phyloP scores from a whole-genome alignment of 2,888 invertebrate genomes.

The Heterodera filipjevi region DNA sequence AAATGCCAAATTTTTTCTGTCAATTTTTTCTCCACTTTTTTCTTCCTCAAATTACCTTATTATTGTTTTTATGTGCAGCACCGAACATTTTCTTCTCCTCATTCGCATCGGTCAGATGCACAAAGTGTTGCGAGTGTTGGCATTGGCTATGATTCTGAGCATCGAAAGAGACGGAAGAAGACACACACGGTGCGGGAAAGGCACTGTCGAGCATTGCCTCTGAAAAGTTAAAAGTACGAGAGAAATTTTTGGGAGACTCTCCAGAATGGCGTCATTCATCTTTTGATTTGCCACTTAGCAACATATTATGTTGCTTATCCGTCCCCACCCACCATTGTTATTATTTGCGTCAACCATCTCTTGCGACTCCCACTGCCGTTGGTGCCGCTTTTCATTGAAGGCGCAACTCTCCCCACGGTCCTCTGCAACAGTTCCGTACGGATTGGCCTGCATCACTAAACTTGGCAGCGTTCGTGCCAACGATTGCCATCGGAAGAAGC shows the following conservation, averaged over 20 bases:
- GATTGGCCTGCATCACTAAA: background rate
- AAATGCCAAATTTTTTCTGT: no score
- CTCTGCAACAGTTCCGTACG: background rate
- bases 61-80: background rate
- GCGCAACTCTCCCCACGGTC: background rate
- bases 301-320: no score
- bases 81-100: background rate
- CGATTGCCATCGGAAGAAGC: slow-evolving; percentile 6
- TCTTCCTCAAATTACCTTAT: background rate
- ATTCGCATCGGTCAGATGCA: background rate
- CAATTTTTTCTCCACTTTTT: no score
- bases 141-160: background rate
- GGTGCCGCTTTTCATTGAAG: background rate
- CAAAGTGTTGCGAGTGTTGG: background rate
- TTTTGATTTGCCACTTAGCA: no score
- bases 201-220: background rate
- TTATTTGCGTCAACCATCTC: slow-evolving; percentile 14
- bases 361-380: background rate
- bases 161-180: background rate
- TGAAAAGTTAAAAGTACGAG: no score
- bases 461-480: background rate
- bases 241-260: no score
- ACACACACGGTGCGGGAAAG: background rate
- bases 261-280: no score
- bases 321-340: background rate